Base-by-base conservation (phyloP, 2,113 vertebrate genomes). In the Axis porcinus region DNA sequence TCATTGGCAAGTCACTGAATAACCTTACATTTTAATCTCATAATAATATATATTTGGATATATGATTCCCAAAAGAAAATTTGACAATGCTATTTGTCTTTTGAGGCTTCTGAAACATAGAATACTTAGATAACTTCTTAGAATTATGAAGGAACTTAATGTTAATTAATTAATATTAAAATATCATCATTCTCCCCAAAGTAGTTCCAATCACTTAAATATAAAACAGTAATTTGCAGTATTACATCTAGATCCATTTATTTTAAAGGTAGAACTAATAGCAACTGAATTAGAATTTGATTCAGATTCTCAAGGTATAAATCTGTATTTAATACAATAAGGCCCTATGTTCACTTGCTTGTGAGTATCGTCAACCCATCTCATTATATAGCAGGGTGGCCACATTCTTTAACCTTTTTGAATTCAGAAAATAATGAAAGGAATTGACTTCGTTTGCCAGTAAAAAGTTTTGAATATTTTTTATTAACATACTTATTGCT, bases 351-450 rank as follows among this genome's bases (percentile, higher is more conserved):
- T 55, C 14, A n/a, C 43, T 84, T 30, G 67, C 36, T 54, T n/a
- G 0, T 87, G 54, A 91, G 30, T 6, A 28, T 25, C 13, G 7
- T 28, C 23, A 47, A 21, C 21, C 86, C n/a, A 47, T 55, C 40
- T 95, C 83, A 58, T 85, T 45, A 74, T 40, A 19, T 40, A 33
- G 23, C 3, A 16, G 33, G 82, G 45, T 70, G 27, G 54, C 43
- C 40, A 62, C 33, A 43, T 28, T 89, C 67, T 81, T 70, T 76
- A 81, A 23, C 7, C 55, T 23, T 81, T 86, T 92, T 92, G 10
- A 94, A 90, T 86, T 55, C 84, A 95, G 89, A 95, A 92, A 95
- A 67, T 74, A 96, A 85, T 57, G 40, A 79, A 95, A 74, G 54
- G 10, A 17, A 86, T 92, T 85, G 25, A 58, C 62, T 96, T 94